phyloP scores from a whole-genome alignment of 2,888 invertebrate species.

The Tipula lateralis region DNA sequence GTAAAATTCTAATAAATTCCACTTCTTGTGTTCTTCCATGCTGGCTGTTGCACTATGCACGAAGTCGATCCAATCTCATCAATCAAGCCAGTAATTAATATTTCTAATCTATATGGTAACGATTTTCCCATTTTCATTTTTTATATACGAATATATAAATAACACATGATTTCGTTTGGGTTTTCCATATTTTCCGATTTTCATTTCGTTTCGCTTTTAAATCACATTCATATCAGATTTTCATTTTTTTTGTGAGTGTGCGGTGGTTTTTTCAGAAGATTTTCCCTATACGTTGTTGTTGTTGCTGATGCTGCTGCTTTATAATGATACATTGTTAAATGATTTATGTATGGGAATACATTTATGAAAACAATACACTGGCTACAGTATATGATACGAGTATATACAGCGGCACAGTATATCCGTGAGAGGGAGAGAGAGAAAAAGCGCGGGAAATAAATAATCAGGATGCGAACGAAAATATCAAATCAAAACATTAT shows the following conservation, averaged over 20 bases:
- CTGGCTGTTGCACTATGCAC: neutral
- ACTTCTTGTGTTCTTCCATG: neutral
- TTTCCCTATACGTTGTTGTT: neutral
- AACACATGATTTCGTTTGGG: neutral
- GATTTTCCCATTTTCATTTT: neutral
- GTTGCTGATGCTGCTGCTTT: neutral
- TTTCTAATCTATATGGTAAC: neutral
- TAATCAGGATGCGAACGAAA: neutral
- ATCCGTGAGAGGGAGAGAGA: neutral
- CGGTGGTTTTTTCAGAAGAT: neutral
- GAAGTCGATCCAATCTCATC: neutral
- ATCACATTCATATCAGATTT: slow-evolving; percentile 6
- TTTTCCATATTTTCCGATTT: neutral
- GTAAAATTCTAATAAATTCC: neutral
- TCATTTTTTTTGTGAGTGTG: neutral
- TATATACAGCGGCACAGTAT: neutral
- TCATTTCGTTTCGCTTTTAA: neutral
- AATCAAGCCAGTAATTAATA: neutral
- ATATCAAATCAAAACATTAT: neutral
- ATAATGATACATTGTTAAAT: neutral
- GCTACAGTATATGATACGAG: neutral
- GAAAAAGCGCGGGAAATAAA: neutral
- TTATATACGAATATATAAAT: neutral
- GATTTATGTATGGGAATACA: neutral
- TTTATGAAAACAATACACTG: slow-evolving; percentile 7